phyloP scores from a whole-genome alignment of 2,888 invertebrate genomes.

The Eilema caniola region DNA sequence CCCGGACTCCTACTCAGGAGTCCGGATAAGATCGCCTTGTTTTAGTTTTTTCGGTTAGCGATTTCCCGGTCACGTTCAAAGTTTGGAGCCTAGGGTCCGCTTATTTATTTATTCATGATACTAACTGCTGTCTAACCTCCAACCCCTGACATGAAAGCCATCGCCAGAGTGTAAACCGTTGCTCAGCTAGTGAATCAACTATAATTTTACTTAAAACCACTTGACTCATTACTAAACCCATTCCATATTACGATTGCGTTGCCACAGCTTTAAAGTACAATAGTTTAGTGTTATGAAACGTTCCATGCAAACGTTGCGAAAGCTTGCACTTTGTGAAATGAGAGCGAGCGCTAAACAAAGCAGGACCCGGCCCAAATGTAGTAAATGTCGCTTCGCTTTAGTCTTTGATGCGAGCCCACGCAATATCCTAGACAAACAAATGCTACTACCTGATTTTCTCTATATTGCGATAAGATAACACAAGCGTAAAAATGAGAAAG shows the following conservation, averaged over 20 bases:
- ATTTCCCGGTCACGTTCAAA: too few species aligned
- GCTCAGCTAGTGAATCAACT: too few species aligned
- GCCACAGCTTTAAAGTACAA: constrained; percentile 61
- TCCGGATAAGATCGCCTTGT: too few species aligned
- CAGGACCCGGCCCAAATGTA: constrained; percentile 66
- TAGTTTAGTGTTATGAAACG: constrained; percentile 71
- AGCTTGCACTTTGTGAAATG: constrained; percentile 81
- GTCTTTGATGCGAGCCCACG: constrained; percentile 54
- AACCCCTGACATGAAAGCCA: too few species aligned
- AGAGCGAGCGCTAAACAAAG: constrained; percentile 73
- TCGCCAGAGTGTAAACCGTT: too few species aligned
- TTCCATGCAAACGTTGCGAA: constrained; percentile 71
- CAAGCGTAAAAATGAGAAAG: constrained; percentile 28
- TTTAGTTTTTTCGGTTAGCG: too few species aligned
- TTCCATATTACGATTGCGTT: constrained; percentile 35
- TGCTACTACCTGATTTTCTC: constrained; percentile 54
- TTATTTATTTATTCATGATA: too few species aligned
- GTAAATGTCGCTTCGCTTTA: constrained; percentile 67
- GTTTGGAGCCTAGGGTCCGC: too few species aligned
- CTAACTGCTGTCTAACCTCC: too few species aligned
- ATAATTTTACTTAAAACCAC: constrained; percentile 26
- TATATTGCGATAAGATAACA: constrained; percentile 40
- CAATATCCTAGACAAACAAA: constrained; percentile 68
- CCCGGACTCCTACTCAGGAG: too few species aligned
- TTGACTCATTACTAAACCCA: constrained; percentile 49